Percentiles rank a stretch among this genome's conserved stretches.
phyloP scores from a whole-genome alignment of 2,888 invertebrate genomes.

The Eubasilissa splendida region DNA sequence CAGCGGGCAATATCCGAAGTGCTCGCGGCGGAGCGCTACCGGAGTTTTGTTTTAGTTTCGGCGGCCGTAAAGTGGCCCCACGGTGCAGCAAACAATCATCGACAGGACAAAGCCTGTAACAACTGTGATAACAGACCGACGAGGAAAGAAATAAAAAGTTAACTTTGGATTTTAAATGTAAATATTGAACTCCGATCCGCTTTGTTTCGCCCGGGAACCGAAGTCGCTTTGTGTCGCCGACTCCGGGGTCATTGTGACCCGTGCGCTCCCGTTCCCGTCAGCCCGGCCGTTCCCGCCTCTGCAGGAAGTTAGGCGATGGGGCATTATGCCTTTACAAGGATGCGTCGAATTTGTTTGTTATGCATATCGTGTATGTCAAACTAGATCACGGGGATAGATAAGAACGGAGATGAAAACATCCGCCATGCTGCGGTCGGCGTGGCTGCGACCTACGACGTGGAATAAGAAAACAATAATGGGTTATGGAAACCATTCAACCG shows the following conservation, averaged over 20 bases:
- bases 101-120: constrained; percentile 57
- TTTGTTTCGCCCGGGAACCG: constrained; percentile 51
- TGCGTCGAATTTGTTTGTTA: constrained; percentile 54
- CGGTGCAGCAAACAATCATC: constrained; percentile 55
- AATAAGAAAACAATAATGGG: not conserved
- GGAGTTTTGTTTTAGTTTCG: constrained; percentile 48
- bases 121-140: constrained; percentile 57
- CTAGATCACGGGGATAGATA: constrained; percentile 49
- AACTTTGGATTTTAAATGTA: constrained; percentile 57
- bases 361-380: constrained; percentile 50
- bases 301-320: constrained; percentile 48
- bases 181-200: constrained; percentile 58
- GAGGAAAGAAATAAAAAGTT: constrained; percentile 50
- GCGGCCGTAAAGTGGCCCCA: constrained; percentile 42
- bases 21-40: constrained; percentile 1
- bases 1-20: constrained; percentile 11
- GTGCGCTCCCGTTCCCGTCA: constrained; percentile 12
- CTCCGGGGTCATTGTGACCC: constrained; percentile 40
- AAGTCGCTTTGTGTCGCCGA: constrained; percentile 46
- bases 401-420: constrained; percentile 35
- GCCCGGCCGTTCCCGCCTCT: constrained; percentile 4
- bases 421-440: constrained; percentile 6
- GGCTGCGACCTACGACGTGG: not conserved
- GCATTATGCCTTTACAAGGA: constrained; percentile 37
- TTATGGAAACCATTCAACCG: too few relatives aligned